Conservation (phyloP, 2,888 invertebrate genomes). For the Pseudanteris insignis region DNA sequence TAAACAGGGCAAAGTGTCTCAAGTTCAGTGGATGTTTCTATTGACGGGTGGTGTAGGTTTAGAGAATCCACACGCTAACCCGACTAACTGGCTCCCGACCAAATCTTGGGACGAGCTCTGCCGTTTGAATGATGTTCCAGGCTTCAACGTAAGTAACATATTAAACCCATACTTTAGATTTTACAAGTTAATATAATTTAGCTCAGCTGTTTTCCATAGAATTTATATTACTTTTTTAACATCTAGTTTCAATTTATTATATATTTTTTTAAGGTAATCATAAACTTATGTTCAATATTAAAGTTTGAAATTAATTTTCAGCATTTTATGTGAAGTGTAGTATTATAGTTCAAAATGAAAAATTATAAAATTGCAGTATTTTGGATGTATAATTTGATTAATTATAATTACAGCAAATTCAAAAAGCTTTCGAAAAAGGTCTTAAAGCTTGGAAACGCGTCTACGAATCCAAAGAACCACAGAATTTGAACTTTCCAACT, state of each 20-base stretch:
- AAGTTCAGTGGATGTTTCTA: slow-evolving; percentile 84
- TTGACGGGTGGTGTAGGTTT: slow-evolving; percentile 88
- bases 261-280: too few species aligned
- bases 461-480: slow-evolving; percentile 82
- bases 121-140: slow-evolving; percentile 70
- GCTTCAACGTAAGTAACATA: slow-evolving; percentile 61
- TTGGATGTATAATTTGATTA: too few species aligned
- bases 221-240: too few species aligned
- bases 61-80: slow-evolving; percentile 78
- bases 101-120: slow-evolving; percentile 85
- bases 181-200: too few species aligned
- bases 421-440: slow-evolving; percentile 72
- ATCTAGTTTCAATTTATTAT: too few species aligned
- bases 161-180: slow-evolving; percentile 21
- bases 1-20: slow-evolving; percentile 72
- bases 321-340: too few species aligned
- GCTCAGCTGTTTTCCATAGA: too few species aligned
- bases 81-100: slow-evolving; percentile 76
- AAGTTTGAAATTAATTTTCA: too few species aligned
- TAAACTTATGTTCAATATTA: too few species aligned
- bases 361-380: too few species aligned
- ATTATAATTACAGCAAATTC: slow-evolving; percentile 69
- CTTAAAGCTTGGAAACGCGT: slow-evolving; percentile 75
- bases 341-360: not conserved
- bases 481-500: slow-evolving; percentile 75